phyloP scores from a whole-genome alignment of 92 coral and sea anemone species.

The Isaurus tuberculatus region DNA sequence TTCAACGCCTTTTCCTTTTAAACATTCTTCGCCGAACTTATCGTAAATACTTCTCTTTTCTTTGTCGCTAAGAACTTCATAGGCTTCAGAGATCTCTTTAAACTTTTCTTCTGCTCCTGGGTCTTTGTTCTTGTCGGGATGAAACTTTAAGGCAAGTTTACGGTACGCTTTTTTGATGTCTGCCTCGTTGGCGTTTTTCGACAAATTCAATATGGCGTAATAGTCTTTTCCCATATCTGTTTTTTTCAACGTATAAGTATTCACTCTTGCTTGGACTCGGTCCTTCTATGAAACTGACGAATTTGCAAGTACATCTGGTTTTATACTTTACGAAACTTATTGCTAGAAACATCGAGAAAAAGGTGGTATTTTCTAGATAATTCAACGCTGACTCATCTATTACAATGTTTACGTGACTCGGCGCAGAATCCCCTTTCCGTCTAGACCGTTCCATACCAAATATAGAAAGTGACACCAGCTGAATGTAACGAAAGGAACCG shows the following conservation, averaged over 20 bases:
- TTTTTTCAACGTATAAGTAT: not conserved
- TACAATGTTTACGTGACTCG: not conserved
- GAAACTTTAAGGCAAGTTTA: conserved; percentile 92
- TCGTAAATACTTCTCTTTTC: conserved; percentile 85
- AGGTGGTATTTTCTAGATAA: not conserved
- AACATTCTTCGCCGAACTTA: conserved; percentile 94
- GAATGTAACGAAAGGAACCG: conserved; percentile 19
- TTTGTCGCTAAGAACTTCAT: conserved; percentile 91
- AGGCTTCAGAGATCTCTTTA: conserved; percentile 97
- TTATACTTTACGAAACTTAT: conserved; percentile 31
- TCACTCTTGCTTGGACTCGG: not conserved
- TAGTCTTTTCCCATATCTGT: conserved; percentile 86
- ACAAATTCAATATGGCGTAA: conserved; percentile 81
- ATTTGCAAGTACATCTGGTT: not conserved
- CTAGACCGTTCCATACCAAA: conserved; percentile 33
- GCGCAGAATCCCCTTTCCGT: conserved; percentile 39
- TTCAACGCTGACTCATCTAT: not conserved
- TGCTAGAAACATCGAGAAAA: not conserved
- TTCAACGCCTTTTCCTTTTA: conserved; percentile 63
- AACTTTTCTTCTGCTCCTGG: conserved; percentile 95
- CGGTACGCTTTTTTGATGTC: conserved; percentile 97
- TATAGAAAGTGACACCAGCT: conserved; percentile 12
- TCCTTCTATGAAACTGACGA: conserved; percentile 3
- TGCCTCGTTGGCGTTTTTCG: conserved; percentile 77
- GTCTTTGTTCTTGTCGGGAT: conserved; percentile 94